These are phyloP conservation scores for Catalaphyllia jardinei DNA, from an alignment of 64 coral and sea anemone species.

Conservation along the genomic window DNA sequence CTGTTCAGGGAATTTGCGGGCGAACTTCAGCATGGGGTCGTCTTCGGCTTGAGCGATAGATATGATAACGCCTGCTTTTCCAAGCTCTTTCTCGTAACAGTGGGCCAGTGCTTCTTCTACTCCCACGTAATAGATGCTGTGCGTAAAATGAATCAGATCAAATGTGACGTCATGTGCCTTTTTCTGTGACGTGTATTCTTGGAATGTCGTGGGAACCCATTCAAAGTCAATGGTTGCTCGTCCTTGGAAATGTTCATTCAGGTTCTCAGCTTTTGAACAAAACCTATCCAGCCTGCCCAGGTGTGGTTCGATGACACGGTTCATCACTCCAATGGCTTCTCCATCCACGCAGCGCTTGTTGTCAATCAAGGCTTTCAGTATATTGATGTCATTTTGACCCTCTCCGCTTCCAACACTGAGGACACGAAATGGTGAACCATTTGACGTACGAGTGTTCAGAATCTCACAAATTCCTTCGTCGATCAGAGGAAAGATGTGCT, in stretches of 20 bases:
- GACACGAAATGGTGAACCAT: neutral
- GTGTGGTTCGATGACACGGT: constrained; percentile 19
- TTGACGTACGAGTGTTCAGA: neutral
- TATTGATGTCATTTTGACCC: neutral
- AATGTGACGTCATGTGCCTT: constrained; percentile 7
- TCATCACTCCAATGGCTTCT: neutral
- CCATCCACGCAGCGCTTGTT: neutral
- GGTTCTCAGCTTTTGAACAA: neutral
- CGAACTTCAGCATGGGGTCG: neutral
- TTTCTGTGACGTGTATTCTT: neutral
- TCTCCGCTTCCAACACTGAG: constrained; percentile 6
- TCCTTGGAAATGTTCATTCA: neutral
- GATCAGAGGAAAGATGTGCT: neutral
- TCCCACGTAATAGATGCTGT: constrained; percentile 49
- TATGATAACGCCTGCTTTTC: neutral
- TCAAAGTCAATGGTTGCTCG: neutral
- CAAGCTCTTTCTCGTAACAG: constrained; percentile 39
- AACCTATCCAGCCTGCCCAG: neutral
- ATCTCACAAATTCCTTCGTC: neutral
- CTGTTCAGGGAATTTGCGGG: neutral
- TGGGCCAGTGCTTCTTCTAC: constrained; percentile 25
- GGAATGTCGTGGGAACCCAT: neutral
- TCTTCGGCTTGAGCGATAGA: neutral
- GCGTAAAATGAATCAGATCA: constrained; percentile 52
- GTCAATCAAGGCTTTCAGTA: neutral